Conservation (phyloP, 2,797 vertebrate species). For the Botia almorhae region DNA sequence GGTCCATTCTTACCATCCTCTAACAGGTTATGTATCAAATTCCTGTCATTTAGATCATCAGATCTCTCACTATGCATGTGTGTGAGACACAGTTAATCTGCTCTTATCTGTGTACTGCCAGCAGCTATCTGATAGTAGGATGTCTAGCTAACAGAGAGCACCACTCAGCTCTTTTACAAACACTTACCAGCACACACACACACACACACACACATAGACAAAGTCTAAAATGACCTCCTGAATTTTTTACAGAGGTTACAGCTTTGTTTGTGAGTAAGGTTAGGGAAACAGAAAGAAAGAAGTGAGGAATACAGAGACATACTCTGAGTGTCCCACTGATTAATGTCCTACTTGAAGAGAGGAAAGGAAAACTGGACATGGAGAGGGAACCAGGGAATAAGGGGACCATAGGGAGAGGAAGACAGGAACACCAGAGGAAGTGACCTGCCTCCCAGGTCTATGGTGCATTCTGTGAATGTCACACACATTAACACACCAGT, state of each 20-base stretch:
- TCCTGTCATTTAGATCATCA: slow-evolving; percentile 31
- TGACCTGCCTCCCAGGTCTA: slow-evolving; percentile 45
- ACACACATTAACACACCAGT: slow-evolving; percentile 52
- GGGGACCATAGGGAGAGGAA: slow-evolving; percentile 31
- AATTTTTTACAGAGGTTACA: slow-evolving; percentile 11
- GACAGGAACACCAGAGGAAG: slow-evolving; percentile 31
- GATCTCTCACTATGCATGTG: background rate
- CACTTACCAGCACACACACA: slow-evolving; percentile 24
- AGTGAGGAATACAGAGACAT: background rate
- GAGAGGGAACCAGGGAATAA: slow-evolving; percentile 22
- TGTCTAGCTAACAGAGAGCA: slow-evolving; percentile 38
- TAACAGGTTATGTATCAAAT: slow-evolving; percentile 3
- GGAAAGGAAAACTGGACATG: slow-evolving; percentile 30
- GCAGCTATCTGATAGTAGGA: slow-evolving; percentile 46
- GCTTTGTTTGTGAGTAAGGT: slow-evolving; percentile 38
- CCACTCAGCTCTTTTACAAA: slow-evolving; percentile 50
- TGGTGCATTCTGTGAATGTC: slow-evolving; percentile 44
- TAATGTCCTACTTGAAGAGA: slow-evolving; percentile 48
- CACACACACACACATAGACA: slow-evolving; percentile 1
- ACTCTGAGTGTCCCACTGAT: slow-evolving; percentile 36
- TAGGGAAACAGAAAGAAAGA: slow-evolving; percentile 9
- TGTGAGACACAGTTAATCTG: slow-evolving; percentile 30
- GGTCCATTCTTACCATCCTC: background rate
- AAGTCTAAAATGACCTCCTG: slow-evolving; percentile 27
- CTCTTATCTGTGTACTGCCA: slow-evolving; percentile 46